Base-by-base conservation (phyloP, 2,113 vertebrate species). In the Murina feae region DNA sequence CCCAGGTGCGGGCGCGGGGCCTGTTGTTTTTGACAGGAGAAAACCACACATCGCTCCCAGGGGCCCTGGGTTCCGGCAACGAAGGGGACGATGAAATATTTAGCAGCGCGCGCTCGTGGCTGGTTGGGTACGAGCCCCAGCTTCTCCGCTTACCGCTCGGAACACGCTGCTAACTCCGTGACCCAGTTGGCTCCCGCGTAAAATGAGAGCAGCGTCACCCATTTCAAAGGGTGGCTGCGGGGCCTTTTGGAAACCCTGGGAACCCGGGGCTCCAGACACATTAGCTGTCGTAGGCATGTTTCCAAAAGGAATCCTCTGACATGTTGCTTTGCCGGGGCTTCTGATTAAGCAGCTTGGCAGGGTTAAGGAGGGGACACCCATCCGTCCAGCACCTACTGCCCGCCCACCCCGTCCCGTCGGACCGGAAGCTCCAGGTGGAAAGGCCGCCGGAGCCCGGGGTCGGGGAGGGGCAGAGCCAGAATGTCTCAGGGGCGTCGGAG, bases 401-500 rank as follows among this genome's bases (percentile, higher is more conserved):
- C 0, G 13, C n/a, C 68, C 49, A 5, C 91, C 25, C 23, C 2
- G 44, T 5, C 53, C 55, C 55, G 55, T 58, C 20, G 2, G 6
- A 51, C 49, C 0, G 32, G 44, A 84, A 79, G 58, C 9, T 14
- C 1, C 20, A 49, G 18, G 4, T 0, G 23, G 6, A 25, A 69
- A 68, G 1, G 37, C 28, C 16, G 16, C 12, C 65, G 1, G 7
- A 11, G 7, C 49, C 2, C 32, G 11, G 2, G 1, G 30, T 9
- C 4, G 3, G 28, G 9, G 5, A 63, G 30, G 47, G 78, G 49
- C 42, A 49, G 86, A 81, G 58, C 51, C 81, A 20, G 39, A 14
- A 47, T 6, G 3, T 18, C 23, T 18, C 3, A 13, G 5, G 9
- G n/a, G 8, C 28, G 49, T 10, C 32, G 1, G 60, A n/a, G 30